Evolutionary conservation across 2,888 invertebrate species (phyloP).

Genomic region (Hyalella azteca): DNA sequence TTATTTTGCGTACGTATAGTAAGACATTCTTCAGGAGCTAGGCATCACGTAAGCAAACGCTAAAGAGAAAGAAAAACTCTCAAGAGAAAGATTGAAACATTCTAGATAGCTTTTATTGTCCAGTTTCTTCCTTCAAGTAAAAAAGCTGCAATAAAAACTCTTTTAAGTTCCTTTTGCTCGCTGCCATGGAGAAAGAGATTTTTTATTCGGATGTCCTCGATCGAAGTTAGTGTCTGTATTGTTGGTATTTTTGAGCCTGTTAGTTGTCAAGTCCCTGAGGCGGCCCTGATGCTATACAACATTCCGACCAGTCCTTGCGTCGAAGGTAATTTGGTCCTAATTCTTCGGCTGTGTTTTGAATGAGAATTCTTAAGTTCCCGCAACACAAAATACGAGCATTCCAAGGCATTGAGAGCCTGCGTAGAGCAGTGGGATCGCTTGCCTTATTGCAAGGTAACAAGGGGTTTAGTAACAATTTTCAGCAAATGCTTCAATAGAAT

Average conservation of each 20-base stretch:
- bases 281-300: not conserved
- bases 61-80: not conserved
- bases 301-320: slow-evolving; percentile 1
- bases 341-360: not conserved
- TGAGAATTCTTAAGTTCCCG: not conserved
- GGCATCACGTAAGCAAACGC: not conserved
- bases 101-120: too few relatives aligned
- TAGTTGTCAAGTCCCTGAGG: not conserved
- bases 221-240: not conserved
- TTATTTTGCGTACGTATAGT: not conserved
- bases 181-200: not conserved
- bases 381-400: too few relatives aligned
- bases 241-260: not conserved
- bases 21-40: not conserved
- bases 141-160: not conserved
- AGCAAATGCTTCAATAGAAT: too few relatives aligned
- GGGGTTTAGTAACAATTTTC: too few relatives aligned
- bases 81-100: not conserved
- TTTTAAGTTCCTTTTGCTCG: not conserved
- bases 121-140: too few relatives aligned
- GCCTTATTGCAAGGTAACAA: too few relatives aligned
- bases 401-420: too few relatives aligned
- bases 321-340: slow-evolving; percentile 14
- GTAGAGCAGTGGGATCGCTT: too few relatives aligned
- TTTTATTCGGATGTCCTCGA: not conserved